A percentile compares a stretch with the other conserved stretches of the same genome.
Evolutionary conservation across 2,113 vertebrate species (phyloP).

Genomic region (Willisornis vidua): DNA sequence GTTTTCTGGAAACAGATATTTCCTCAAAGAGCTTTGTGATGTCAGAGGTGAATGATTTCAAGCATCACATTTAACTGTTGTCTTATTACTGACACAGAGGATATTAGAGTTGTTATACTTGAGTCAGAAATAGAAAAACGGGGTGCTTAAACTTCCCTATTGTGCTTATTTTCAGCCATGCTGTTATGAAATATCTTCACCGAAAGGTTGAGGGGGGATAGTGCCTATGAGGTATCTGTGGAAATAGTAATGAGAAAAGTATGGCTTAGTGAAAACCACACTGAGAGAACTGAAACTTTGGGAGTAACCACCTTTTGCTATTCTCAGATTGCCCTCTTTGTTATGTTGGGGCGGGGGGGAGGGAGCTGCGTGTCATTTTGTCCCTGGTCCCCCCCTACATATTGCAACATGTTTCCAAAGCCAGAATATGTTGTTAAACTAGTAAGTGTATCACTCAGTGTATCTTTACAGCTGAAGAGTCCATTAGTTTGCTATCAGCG

Average conservation of each 20-base stretch:
- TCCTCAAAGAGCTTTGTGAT: not conserved
- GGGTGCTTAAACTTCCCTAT: not conserved
- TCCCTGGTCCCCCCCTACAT: not conserved
- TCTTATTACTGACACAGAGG: not conserved
- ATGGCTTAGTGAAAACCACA: not conserved
- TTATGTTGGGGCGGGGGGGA: no score
- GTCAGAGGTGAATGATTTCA: slow-evolving; percentile 22
- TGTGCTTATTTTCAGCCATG: not conserved
- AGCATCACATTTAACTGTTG: not conserved
- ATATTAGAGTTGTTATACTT: not conserved
- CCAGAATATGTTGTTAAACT: not conserved
- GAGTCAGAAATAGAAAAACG: not conserved
- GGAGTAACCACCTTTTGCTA: not conserved
- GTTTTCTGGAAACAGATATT: not conserved
- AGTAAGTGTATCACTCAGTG: not conserved
- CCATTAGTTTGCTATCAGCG: not conserved
- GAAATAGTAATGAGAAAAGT: not conserved
- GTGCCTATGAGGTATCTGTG: not conserved
- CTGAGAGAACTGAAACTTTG: not conserved
- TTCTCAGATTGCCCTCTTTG: not conserved
- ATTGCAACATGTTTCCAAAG: not conserved
- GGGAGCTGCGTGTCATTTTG: not conserved
- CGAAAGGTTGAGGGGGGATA: not conserved
- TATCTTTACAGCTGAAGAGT: not conserved
- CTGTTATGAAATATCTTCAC: not conserved